A percentile compares a stretch with the other conserved stretches of the same genome.
Evolutionary conservation across 2,797 vertebrate genomes (phyloP).

Genomic region (Gallirallus australis): DNA sequence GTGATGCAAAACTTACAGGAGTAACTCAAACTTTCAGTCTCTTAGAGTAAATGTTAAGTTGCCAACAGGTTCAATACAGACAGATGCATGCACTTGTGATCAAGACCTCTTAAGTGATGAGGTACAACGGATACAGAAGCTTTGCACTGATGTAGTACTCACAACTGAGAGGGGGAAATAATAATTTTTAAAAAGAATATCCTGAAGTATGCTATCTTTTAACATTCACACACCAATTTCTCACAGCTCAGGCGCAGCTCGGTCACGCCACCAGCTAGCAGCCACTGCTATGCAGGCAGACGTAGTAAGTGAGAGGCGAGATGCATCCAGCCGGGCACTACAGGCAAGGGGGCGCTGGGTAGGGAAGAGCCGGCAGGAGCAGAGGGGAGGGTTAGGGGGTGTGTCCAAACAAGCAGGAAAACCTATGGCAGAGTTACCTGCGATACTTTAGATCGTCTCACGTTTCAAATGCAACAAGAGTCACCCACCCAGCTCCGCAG

Average conservation of each 20-base stretch:
- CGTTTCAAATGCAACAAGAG: fast-evolving
- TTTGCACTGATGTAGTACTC: fast-evolving
- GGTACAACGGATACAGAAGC: not conserved
- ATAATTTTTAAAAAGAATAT: too few relatives aligned
- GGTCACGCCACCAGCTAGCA: not conserved
- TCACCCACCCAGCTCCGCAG: not conserved
- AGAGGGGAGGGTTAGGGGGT: not conserved
- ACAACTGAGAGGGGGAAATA: fast-evolving
- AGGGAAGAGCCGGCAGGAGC: not conserved
- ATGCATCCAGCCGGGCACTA: not conserved
- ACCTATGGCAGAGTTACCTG: not conserved
- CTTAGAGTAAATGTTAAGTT: not conserved
- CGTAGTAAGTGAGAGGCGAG: not conserved
- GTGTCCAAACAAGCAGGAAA: not conserved
- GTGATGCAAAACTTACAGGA: not conserved
- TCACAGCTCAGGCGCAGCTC: not conserved
- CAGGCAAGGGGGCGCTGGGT: fast-evolving
- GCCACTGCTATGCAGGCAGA: not conserved
- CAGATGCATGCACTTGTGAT: not conserved
- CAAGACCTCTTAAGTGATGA: fast-evolving
- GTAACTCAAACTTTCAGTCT: not conserved
- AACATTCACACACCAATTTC: not conserved
- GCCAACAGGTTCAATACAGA: not conserved
- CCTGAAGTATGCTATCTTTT: not conserved
- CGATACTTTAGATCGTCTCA: not conserved